Evolutionary conservation across 2,888 invertebrate species (phyloP).

Genomic region (Malthinus flaveolus): DNA sequence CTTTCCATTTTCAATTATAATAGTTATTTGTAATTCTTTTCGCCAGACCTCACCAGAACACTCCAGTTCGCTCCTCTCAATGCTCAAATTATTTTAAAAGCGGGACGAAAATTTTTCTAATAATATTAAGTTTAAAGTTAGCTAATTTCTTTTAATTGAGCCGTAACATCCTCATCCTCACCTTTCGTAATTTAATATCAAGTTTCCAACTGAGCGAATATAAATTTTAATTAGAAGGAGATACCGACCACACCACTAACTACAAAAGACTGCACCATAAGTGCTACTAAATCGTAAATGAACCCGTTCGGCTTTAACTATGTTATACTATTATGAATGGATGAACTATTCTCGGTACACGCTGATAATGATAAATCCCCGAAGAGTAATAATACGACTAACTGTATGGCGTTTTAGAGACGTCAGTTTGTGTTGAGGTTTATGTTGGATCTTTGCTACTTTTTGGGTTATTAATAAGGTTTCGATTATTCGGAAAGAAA

Average conservation of each 20-base stretch:
- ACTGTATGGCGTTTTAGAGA: neutral
- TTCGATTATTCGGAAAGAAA: neutral
- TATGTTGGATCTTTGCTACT: neutral
- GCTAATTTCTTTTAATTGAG: slow-evolving; percentile 28
- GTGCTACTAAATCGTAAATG: slow-evolving; percentile 26
- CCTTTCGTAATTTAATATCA: slow-evolving; percentile 28
- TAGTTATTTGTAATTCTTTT: too few species aligned
- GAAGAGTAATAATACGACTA: slow-evolving; percentile 23
- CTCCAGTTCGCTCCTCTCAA: too few species aligned
- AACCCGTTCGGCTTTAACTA: slow-evolving; percentile 23
- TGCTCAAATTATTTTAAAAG: too few species aligned
- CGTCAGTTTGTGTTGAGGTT: neutral
- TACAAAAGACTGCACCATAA: slow-evolving; percentile 25
- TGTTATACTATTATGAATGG: slow-evolving; percentile 17
- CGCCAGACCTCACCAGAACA: too few species aligned
- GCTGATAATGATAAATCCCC: slow-evolving; percentile 24
- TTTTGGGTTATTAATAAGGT: neutral
- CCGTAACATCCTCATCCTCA: slow-evolving; percentile 25
- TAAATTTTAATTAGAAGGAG: slow-evolving; percentile 27
- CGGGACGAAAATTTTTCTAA: too few species aligned
- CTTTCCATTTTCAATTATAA: too few species aligned
- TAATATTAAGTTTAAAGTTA: slow-evolving; percentile 1
- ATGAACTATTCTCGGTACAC: slow-evolving; percentile 10
- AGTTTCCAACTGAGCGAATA: slow-evolving; percentile 23
- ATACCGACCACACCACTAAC: slow-evolving; percentile 12